Percentiles rank a stretch among this genome's conserved stretches.
Evolutionary conservation across 2,797 vertebrate species (phyloP).

Genomic region (Notoglanidium macrostoma): DNA sequence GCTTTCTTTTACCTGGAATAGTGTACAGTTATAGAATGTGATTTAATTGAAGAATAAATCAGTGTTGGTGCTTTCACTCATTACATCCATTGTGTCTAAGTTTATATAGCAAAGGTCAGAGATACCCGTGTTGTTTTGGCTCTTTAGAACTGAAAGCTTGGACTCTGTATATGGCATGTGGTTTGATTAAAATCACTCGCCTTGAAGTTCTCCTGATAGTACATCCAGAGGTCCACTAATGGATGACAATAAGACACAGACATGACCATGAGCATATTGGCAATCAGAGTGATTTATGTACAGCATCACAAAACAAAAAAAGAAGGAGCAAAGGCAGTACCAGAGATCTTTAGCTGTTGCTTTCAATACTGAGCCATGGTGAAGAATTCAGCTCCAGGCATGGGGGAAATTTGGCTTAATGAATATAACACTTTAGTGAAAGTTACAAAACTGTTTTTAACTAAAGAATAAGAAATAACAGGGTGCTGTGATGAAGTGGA

Average conservation of each 20-base stretch:
- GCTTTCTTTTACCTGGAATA: constrained; percentile 14
- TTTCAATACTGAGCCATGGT: neutral
- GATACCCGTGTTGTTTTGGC: neutral
- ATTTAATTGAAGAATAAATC: constrained; percentile 40
- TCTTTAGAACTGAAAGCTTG: neutral
- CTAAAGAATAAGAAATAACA: neutral
- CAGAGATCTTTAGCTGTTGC: constrained; percentile 2
- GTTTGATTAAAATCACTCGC: constrained; percentile 1
- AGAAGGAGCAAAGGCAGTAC: constrained; percentile 17
- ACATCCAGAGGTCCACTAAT: neutral
- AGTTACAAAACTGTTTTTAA: neutral
- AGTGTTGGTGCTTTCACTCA: constrained; percentile 24
- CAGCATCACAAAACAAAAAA: neutral
- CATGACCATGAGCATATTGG: constrained; percentile 24
- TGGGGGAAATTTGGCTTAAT: neutral
- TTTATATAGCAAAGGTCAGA: constrained; percentile 30
- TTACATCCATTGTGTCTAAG: neutral
- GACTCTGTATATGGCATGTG: neutral
- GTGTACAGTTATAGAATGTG: constrained; percentile 15
- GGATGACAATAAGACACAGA: constrained; percentile 14
- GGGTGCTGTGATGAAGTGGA: neutral
- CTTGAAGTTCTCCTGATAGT: constrained; percentile 21
- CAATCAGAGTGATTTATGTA: constrained; percentile 35
- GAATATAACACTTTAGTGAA: neutral
- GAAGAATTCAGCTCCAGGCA: constrained; percentile 13